phyloP scores from a whole-genome alignment of 2,888 invertebrate genomes.

The Caenorhabditis angaria region DNA sequence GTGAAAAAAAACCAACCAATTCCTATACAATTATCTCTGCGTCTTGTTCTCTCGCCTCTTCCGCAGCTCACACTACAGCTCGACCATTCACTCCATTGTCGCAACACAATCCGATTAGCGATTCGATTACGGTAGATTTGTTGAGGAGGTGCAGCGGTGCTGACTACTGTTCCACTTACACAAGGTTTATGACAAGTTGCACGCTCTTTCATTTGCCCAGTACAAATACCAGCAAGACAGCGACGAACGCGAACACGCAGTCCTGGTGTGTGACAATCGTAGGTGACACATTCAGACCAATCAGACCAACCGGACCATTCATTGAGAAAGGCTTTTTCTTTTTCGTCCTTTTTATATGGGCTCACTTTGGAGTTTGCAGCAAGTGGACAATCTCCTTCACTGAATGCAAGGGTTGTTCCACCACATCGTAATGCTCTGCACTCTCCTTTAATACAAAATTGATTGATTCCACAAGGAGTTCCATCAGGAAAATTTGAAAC shows the following conservation, averaged over 20 bases:
- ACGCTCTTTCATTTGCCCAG: conserved; percentile 35
- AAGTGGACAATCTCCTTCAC: conserved; percentile 30
- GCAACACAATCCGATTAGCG: conserved; percentile 13
- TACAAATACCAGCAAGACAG: conserved; percentile 50
- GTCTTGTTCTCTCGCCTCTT: conserved; percentile 40
- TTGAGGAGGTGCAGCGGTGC: conserved; percentile 26
- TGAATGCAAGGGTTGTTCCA: conserved; percentile 29
- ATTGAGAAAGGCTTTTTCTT: conserved; percentile 40
- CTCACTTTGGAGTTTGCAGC: conserved; percentile 23
- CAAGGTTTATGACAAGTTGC: conserved; percentile 34
- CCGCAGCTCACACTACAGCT: conserved; percentile 55
- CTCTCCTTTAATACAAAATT: conserved; percentile 67
- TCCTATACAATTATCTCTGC: conserved; percentile 42
- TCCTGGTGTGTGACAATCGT: conserved; percentile 44
- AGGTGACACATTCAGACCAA: conserved; percentile 53
- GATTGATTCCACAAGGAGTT: conserved; percentile 62
- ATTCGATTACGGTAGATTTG: conserved; percentile 31
- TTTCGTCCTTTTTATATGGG: conserved; percentile 43
- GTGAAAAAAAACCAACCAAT: conserved; percentile 7
- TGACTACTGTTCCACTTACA: background rate
- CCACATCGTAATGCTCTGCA: conserved; percentile 45
- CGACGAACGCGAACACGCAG: conserved; percentile 47
- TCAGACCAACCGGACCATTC: conserved; percentile 56
- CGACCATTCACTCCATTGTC: conserved; percentile 51
- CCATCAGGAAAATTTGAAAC: conserved; percentile 69